phyloP scores from a whole-genome alignment of 1,140 invertebrate species.

The Cyclargus thomasi region DNA sequence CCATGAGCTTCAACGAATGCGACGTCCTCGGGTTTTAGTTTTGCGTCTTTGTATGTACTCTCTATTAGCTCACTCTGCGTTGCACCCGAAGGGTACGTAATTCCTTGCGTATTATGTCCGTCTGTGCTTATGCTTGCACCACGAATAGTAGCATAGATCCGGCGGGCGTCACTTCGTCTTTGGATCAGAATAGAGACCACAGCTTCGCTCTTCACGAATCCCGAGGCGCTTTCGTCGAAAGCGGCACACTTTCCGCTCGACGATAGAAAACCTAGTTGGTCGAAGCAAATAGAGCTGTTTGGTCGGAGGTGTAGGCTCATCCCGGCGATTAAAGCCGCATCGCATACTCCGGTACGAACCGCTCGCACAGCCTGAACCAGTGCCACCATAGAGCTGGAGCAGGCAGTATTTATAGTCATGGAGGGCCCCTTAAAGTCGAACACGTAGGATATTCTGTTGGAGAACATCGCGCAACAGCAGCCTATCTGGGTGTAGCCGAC shows the following conservation, averaged over 20 bases:
- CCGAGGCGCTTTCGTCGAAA: not conserved
- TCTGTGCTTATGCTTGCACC: not conserved
- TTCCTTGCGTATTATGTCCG: not conserved
- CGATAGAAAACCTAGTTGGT: not conserved
- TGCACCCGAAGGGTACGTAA: not conserved
- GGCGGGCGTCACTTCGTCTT: not conserved
- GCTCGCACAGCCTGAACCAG: not conserved
- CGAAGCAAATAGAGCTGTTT: not conserved
- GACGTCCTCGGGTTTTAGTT: not conserved
- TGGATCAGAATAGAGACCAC: not conserved
- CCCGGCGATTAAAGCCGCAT: not conserved
- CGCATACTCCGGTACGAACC: not conserved
- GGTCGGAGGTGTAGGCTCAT: not conserved
- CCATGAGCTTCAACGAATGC: constrained; percentile 4
- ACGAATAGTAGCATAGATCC: not conserved
- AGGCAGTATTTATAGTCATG: not conserved
- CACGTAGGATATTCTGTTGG: not conserved
- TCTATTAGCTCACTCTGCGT: not conserved
- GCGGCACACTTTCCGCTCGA: not conserved
- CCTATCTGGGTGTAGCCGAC: not conserved
- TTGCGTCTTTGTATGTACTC: not conserved
- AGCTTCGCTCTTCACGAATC: not conserved
- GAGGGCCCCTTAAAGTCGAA: not conserved
- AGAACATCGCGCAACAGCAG: not conserved
- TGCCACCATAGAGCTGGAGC: not conserved